Evolutionary conservation across 2,113 vertebrate genomes (phyloP), one percentile per base, ranked within the genome.

Genomic region (Tauraco erythrolophus): DNA sequence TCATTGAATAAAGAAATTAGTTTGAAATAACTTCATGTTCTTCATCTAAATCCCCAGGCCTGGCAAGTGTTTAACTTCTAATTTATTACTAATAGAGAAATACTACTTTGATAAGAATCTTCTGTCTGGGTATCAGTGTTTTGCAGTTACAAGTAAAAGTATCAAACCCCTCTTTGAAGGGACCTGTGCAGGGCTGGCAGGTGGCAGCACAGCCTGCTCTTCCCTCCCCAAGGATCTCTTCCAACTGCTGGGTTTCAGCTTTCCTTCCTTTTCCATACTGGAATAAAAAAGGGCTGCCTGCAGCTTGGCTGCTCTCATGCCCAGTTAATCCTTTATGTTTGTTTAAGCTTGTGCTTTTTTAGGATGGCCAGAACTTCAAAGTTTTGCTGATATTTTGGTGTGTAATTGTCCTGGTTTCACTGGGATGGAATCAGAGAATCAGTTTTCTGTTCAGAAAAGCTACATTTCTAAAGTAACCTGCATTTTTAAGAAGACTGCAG

Each of bases 51-150:
- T 89, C 28, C 60, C 51, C 35, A 6, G 9, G n/a, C 27, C 17
- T 68, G 14, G 24, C 25, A 43, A 72, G 39, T 19, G n/a, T 89
- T 91, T 89, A 75, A 57, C 48, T 89, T 80, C 33, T 56, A n/a
- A 87, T 70, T 91, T 94, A 68, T 92, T 84, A 33, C 60, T 74
- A 50, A 84, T 68, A 48, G 60, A 84, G 51, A 30, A 66, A 51
- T 51, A n/a, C 19, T 93, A 7, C 9, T 78, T 23, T 27, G 43
- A 45, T 33, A 25, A 25, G 12, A 21, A 14, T 21, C 31, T 70
- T 19, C 64, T 1, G 1, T 2, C 33, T 81, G 72, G 33, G 1
- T 39, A 9, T 71, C 25, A 54, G 8, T 48, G 56, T 48, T 76
- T 19, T 79, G 61, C 60, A 45, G 61, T 37, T n/a, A 23, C 0